These are phyloP conservation scores for Athalia circularis DNA, from an alignment of 2,888 invertebrate species.

Conservation along the genomic window DNA sequence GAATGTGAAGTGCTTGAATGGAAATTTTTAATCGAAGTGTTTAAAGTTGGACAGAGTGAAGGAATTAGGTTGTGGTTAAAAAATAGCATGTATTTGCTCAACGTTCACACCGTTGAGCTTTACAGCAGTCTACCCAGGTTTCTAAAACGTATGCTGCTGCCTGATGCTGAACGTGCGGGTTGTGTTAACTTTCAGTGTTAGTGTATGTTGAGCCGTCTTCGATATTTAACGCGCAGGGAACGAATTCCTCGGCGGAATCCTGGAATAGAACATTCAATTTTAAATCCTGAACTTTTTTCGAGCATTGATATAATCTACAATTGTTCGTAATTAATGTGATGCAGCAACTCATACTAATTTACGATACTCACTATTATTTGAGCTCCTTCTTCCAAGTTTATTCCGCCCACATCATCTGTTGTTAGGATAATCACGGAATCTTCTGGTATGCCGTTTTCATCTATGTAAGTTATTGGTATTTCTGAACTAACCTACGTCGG, in stretches of 20 bases:
- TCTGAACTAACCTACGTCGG: conserved; percentile 64
- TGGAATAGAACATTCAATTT: conserved; percentile 50
- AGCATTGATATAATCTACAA: too few relatives aligned
- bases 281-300: not conserved
- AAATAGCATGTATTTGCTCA: not conserved
- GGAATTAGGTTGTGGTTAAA: not conserved
- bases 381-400: conserved; percentile 66
- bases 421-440: conserved; percentile 73
- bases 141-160: not conserved
- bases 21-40: not conserved
- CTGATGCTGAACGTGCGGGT: not conserved
- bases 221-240: conserved; percentile 64
- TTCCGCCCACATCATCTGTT: conserved; percentile 65
- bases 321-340: not conserved
- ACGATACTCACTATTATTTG: conserved; percentile 69
- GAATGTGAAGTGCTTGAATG: too few relatives aligned
- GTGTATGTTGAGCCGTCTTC: conserved; percentile 62
- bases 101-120: not conserved
- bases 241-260: conserved; percentile 65
- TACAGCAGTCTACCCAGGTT: not conserved
- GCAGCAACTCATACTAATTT: conserved; percentile 40
- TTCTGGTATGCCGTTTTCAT: conserved; percentile 68
- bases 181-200: conserved; percentile 60
- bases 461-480: conserved; percentile 71
- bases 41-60: not conserved